Conservation (phyloP, 2,797 vertebrate species). For the Sitta carolinensis region DNA sequence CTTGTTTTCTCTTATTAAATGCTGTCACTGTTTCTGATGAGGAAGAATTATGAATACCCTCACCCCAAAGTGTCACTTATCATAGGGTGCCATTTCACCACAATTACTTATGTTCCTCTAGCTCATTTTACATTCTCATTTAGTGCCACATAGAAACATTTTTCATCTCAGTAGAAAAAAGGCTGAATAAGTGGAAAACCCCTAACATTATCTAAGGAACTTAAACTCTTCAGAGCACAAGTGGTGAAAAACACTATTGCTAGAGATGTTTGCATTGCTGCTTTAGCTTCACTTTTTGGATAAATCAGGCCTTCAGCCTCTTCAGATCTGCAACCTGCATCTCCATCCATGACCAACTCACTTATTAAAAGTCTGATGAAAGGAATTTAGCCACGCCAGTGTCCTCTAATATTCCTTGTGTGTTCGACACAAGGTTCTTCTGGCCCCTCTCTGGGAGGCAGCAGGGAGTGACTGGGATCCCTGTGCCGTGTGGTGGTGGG, state of each 20-base stretch:
- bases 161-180: background rate
- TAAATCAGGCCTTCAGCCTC: background rate
- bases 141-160: background rate
- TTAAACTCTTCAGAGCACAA: background rate
- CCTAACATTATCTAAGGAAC: background rate
- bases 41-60: background rate
- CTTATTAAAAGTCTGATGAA: background rate
- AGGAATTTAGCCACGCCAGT: background rate
- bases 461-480: background rate
- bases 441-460: background rate
- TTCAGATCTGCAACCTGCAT: background rate
- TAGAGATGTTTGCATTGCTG: background rate
- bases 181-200: background rate
- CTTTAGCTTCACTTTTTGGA: background rate
- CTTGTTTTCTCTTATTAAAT: background rate
- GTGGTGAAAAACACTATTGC: background rate
- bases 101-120: background rate
- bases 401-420: background rate
- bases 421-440: background rate
- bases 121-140: background rate
- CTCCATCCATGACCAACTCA: background rate
- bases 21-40: background rate
- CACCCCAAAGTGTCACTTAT: background rate
- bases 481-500: background rate
- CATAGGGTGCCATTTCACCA: background rate